Base-by-base conservation (phyloP, 2,888 invertebrate species). In the Entomobrya multifasciata region DNA sequence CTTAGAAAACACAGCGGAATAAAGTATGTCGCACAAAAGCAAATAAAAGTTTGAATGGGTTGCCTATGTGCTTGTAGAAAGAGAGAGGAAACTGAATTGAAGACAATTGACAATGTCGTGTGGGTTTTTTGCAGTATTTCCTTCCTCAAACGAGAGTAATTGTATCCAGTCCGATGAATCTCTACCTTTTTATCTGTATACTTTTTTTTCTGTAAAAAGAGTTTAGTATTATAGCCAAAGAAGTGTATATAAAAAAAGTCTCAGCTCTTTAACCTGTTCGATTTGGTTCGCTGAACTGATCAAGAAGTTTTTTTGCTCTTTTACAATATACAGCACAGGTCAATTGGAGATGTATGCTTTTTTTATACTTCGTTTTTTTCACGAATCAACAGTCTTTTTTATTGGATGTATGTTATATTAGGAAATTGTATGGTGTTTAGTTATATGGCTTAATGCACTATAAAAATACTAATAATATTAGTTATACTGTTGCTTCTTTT, bases 81-180 rank as follows among this genome's bases (percentile, higher is more conserved):
- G 15, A 8, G 20, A 78, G 60, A n/a, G 27, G 36, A 22, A 30
- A 55, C 6, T 15, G 30, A 55, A 47, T 22, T 49, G 55, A 36
- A 52, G 62, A 13, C n/a, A n/a, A n/a, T n/a, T n/a, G n/a, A n/a
- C n/a, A n/a, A n/a, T 36, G 8, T 8, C 36, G 8, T 36, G 27
- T 70, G 22, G n/a, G 22, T 13, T 20, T 36, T 41, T 20, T 20
- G 4, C 52, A 36, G 65, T 52, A 20, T 67, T 67, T 25, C 55
- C 30, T 44, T 22, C 80, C 6, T 6, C 36, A 76, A 30, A 57
- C 27, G 76, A 77, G 41, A 84, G 77, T 78, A 70, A 78, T 84
- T 84, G 84, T 78, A 85, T 85, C 78, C 78, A 85, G 78, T 85
- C 70, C 78, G 65, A 36, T 78, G 49, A 78, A 78, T 70, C 78